Evolutionary conservation across 2,797 vertebrate species (phyloP).

Genomic region (Rallus crepitans): DNA sequence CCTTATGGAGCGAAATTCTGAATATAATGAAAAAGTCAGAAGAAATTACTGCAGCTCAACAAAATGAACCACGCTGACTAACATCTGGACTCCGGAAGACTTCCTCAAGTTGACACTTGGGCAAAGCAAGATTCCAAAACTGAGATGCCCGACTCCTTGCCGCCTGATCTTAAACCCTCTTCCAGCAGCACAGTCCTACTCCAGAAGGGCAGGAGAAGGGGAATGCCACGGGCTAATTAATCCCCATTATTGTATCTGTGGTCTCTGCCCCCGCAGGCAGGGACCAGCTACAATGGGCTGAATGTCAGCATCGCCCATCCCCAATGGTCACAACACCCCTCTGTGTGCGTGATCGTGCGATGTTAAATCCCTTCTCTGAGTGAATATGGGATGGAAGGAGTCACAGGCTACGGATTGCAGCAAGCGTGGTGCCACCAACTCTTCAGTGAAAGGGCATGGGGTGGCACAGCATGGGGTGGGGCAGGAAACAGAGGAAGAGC

Average conservation of each 20-base stretch:
- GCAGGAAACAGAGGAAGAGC: neutral
- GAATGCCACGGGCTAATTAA: neutral
- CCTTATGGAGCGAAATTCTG: slow-evolving; percentile 17
- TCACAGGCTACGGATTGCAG: neutral
- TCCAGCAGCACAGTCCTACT: neutral
- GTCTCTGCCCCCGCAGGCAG: neutral
- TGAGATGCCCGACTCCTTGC: neutral
- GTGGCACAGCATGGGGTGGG: neutral
- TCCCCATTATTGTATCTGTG: neutral
- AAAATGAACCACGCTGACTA: neutral
- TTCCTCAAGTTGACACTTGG: neutral
- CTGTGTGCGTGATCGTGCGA: rapidly evolving
- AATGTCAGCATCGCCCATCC: neutral
- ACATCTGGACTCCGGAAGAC: neutral
- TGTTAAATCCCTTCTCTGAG: neutral
- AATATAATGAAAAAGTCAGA: slow-evolving; percentile 15
- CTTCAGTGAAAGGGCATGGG: neutral
- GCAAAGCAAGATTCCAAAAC: neutral
- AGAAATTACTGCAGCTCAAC: slow-evolving; percentile 5
- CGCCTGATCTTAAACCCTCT: neutral
- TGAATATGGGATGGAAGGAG: neutral
- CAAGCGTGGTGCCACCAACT: neutral
- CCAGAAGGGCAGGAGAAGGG: neutral
- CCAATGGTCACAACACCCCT: neutral
- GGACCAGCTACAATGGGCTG: neutral